Percentiles rank a stretch among this genome's conserved stretches.
Evolutionary conservation across 2,113 vertebrate genomes (phyloP).

Genomic region (Cisticola juncidis): DNA sequence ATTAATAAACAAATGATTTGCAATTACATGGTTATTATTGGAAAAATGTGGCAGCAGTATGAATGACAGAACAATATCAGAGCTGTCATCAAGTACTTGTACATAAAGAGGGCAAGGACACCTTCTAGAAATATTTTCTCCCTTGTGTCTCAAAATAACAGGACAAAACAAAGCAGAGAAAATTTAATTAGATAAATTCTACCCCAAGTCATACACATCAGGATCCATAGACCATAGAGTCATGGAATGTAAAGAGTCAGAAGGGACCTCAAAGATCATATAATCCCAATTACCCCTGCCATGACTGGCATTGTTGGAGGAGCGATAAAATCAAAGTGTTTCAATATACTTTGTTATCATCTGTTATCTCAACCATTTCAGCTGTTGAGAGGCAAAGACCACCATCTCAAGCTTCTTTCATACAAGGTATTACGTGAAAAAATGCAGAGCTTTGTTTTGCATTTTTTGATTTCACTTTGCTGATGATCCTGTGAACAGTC

Average conservation of each 20-base stretch:
- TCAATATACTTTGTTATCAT: neutral
- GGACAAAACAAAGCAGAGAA: neutral
- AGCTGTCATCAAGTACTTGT: neutral
- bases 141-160: neutral
- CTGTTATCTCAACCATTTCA: neutral
- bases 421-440: neutral
- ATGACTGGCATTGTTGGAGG: neutral
- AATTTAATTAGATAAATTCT: neutral
- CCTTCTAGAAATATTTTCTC: neutral
- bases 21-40: neutral
- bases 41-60: neutral
- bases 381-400: neutral
- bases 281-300: neutral
- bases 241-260: neutral
- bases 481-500: neutral
- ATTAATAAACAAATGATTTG: neutral
- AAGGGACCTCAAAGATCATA: neutral
- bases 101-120: neutral
- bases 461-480: neutral
- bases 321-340: neutral
- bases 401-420: neutral
- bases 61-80: neutral
- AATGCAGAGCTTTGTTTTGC: neutral
- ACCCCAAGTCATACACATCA: neutral
- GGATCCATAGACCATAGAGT: neutral